Evolutionary conservation across 1,140 invertebrate species (phyloP).

Genomic region (Teleogryllus occipitalis): DNA sequence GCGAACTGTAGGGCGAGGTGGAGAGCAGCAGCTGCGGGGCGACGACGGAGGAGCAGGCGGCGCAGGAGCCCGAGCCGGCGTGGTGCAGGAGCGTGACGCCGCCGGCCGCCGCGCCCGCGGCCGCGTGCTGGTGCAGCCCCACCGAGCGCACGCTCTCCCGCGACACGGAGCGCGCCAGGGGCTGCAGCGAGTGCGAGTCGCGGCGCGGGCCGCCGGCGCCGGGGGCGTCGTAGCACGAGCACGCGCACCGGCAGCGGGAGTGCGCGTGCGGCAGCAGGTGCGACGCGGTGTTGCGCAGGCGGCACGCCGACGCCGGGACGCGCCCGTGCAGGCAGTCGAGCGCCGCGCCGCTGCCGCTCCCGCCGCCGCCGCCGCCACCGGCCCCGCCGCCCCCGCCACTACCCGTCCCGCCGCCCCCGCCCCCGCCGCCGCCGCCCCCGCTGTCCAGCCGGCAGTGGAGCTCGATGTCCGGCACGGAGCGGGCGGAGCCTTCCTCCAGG

Average conservation of each 20-base stretch:
- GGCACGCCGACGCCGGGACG: constrained; percentile 19
- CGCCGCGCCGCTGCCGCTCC: background rate
- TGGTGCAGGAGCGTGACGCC: constrained; percentile 28
- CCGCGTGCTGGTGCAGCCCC: constrained; percentile 45
- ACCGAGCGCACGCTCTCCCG: constrained; percentile 52
- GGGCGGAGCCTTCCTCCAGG: constrained; percentile 52
- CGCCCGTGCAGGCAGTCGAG: constrained; percentile 20
- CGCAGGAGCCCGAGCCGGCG: background rate
- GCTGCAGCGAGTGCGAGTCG: constrained; percentile 59
- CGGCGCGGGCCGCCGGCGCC: constrained; percentile 48
- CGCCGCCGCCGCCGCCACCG: constrained; percentile 33
- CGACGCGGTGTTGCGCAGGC: constrained; percentile 15
- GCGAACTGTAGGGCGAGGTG: constrained; percentile 51
- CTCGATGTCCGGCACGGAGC: constrained; percentile 82
- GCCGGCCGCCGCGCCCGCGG: constrained; percentile 44
- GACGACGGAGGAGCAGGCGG: constrained; percentile 19
- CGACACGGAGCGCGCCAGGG: constrained; percentile 59
- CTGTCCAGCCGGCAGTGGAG: constrained; percentile 57
- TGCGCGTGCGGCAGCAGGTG: constrained; percentile 28
- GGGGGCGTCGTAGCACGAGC: constrained; percentile 37
- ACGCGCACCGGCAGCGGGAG: constrained; percentile 34
- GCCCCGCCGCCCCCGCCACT: constrained; percentile 11
- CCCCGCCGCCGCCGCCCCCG: background rate
- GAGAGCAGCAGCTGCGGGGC: constrained; percentile 62
- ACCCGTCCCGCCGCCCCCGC: background rate